These are phyloP conservation scores for Lordiphosa fenestrarum DNA, from an alignment of 2,888 invertebrate species.

Conservation along the genomic window DNA sequence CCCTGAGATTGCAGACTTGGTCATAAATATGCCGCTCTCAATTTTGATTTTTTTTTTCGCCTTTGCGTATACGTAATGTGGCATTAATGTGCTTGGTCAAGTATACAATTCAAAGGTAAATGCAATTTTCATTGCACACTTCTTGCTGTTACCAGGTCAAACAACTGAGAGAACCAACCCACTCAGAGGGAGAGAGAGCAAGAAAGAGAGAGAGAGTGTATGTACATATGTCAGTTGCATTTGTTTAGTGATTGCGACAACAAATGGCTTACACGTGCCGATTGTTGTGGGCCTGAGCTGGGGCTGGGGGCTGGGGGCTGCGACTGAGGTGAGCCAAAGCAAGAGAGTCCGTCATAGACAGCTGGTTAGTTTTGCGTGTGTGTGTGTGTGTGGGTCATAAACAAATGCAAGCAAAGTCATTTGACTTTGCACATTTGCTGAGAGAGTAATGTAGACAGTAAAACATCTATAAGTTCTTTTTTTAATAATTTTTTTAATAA, in stretches of 20 bases:
- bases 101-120: constrained; percentile 44
- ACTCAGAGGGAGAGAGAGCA: constrained; percentile 2
- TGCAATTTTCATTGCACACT: constrained; percentile 43
- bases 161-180: constrained; percentile 4
- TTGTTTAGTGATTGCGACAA: constrained; percentile 60
- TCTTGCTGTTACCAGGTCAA: constrained; percentile 46
- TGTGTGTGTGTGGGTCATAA: constrained; percentile 38
- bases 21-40: no score
- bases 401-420: constrained; percentile 34
- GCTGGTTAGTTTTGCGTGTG: constrained; percentile 19
- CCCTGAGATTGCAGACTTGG: constrained; percentile 10
- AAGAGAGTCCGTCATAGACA: constrained; percentile 28
- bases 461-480: no score
- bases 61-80: constrained; percentile 52
- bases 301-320: neutral
- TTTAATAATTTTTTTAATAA: no score
- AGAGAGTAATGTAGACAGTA: constrained; percentile 12
- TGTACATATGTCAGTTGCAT: constrained; percentile 35
- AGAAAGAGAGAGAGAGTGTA: constrained; percentile 1
- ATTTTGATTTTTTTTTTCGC: neutral
- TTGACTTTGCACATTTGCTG: constrained; percentile 31
- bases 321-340: constrained; percentile 2
- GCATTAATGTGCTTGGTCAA: constrained; percentile 15
- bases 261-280: constrained; percentile 71
- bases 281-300: constrained; percentile 29